These are phyloP conservation scores for Myzus persicae DNA, from an alignment of 1,140 invertebrate genomes.

Conservation along the genomic window DNA sequence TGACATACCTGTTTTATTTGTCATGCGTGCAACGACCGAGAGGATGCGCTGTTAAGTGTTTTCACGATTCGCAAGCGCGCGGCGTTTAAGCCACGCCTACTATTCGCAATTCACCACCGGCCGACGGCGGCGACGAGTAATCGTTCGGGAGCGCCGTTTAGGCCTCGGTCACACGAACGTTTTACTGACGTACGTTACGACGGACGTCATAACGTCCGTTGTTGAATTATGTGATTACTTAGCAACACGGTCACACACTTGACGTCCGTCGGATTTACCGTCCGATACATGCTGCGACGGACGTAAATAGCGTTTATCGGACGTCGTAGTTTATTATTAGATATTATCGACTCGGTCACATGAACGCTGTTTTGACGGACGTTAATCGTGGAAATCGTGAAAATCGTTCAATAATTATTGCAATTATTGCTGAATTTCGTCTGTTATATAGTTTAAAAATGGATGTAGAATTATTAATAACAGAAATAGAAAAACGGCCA, in stretches of 20 bases:
- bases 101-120: too few relatives aligned
- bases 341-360: slow-evolving; percentile 32
- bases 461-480: not conserved
- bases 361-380: slow-evolving; percentile 16
- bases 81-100: too few relatives aligned
- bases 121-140: too few relatives aligned
- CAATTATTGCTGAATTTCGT: slow-evolving; percentile 12
- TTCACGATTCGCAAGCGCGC: too few relatives aligned
- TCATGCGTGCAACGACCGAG: too few relatives aligned
- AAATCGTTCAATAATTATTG: slow-evolving; percentile 37
- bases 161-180: too few relatives aligned
- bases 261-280: slow-evolving; percentile 26
- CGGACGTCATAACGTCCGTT: too few relatives aligned
- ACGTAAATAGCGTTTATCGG: slow-evolving; percentile 17
- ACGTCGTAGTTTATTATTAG: slow-evolving; percentile 34
- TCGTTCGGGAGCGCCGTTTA: too few relatives aligned
- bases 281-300: slow-evolving; percentile 37
- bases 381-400: not conserved
- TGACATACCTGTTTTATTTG: too few relatives aligned
- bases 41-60: too few relatives aligned
- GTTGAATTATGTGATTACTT: too few relatives aligned
- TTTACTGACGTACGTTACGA: too few relatives aligned
- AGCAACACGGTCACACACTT: slow-evolving; percentile 11
- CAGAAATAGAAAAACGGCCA: slow-evolving; percentile 1
- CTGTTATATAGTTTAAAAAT: slow-evolving; percentile 1